Evolutionary conservation across 1,140 invertebrate genomes (phyloP), one percentile per base, ranked within the genome.

Genomic region (Drosophila leontia): DNA sequence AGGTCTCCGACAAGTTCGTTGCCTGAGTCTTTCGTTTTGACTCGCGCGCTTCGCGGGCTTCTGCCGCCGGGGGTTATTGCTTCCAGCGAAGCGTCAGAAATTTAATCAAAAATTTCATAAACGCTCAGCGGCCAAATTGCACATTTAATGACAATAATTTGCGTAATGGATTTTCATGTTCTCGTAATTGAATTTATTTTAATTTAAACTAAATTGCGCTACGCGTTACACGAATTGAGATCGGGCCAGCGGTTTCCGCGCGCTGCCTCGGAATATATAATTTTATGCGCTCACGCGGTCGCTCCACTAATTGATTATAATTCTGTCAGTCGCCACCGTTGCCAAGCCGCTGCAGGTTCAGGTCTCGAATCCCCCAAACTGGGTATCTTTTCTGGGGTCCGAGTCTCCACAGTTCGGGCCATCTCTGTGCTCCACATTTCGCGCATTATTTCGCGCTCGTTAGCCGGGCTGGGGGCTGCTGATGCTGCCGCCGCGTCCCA

Each of bases 231-330:
- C 82, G 51, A 63, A 57, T 62, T 34, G 35, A 48, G 39, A 41
- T 45, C 65, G 57, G 32, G 11, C 44, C 41, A 51, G 50, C 32
- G 19, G 39, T 23, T 65, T 42, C 9, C 15, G 11, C 13, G 11
- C 13, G 60, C 45, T 48, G 23, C 56, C 39, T 39, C 58, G 60
- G 42, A 59, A 64, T 69, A 78, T 91, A 79, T 84, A 82, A 90
- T 91, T 91, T 90, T 86, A 91, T 91, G 88, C 83, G 87, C 87
- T 91, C 82, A 88, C 88, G 88, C 88, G 76, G 85, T 53, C 81
- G 55, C 80, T 78, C 81, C 88, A 91, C 91, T 91, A 91, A 91
- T 91, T 91, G 90, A 91, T 91, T 91, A 91, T 91, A 91, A 91
- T 91, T 90, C 85, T 82, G 81, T 88, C 88, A 91, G 88, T 88